Conservation (phyloP, 2,888 invertebrate genomes). For the Meiosimyza decipiens region DNA sequence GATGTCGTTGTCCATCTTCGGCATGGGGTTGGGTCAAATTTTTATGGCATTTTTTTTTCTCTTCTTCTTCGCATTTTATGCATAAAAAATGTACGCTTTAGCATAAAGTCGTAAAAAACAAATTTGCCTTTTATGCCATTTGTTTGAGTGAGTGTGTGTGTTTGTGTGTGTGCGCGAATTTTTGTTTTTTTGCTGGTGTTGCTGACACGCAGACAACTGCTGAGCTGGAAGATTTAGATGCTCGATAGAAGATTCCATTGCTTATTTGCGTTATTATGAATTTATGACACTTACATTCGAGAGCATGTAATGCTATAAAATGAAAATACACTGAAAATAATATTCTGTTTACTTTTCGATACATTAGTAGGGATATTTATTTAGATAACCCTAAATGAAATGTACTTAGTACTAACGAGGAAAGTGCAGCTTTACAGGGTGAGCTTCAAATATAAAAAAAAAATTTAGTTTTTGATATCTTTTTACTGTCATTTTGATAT, state of each 20-base stretch:
- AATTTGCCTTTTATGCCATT: conserved; percentile 29
- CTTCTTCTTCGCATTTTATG: conserved; percentile 9
- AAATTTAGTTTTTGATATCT: too few species aligned
- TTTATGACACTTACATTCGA: conserved; percentile 56
- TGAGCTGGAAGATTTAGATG: conserved; percentile 15
- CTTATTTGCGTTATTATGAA: conserved; percentile 56
- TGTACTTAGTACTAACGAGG: too few species aligned
- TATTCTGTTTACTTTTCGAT: too few species aligned
- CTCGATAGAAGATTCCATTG: conserved; percentile 23
- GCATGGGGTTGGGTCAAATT: conserved; percentile 5
- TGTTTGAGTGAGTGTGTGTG: background rate
- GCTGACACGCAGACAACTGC: conserved; percentile 8
- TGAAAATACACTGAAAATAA: conserved; percentile 24
- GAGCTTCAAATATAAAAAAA: too few species aligned
- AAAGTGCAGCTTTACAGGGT: too few species aligned
- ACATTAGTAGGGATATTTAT: too few species aligned
- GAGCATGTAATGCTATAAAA: conserved; percentile 34
- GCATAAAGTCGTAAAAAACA: conserved; percentile 27
- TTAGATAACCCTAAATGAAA: too few species aligned
- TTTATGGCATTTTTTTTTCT: conserved; percentile 16
- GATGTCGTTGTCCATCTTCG: background rate
- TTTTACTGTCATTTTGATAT: too few species aligned
- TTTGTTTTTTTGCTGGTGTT: conserved; percentile 13
- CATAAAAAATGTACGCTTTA: conserved; percentile 32
- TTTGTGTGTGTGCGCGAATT: background rate